These are phyloP conservation scores for Xanthorhoe spadicearia DNA, from an alignment of 2,888 invertebrate genomes.

Conservation along the genomic window DNA sequence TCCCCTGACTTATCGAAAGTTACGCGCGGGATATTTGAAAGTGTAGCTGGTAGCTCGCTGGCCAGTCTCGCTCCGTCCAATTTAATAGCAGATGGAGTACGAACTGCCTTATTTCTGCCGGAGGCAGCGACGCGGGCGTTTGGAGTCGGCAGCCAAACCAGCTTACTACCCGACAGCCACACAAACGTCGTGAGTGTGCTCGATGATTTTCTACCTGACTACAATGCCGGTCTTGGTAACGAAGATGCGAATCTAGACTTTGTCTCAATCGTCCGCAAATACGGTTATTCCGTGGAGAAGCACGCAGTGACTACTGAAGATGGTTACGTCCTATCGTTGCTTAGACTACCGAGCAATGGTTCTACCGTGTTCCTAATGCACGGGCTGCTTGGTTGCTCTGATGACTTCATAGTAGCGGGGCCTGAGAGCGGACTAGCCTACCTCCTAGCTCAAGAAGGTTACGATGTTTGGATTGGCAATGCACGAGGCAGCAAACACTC, in stretches of 20 bases:
- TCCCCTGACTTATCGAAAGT: slow-evolving; percentile 42
- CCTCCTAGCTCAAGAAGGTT: slow-evolving; percentile 85
- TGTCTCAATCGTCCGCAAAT: slow-evolving; percentile 56
- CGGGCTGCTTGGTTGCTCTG: slow-evolving; percentile 66
- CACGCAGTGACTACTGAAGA: slow-evolving; percentile 63
- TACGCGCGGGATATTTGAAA: slow-evolving; percentile 39
- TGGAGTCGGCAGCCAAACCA: slow-evolving; percentile 44
- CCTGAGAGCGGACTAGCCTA: slow-evolving; percentile 66
- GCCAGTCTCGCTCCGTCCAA: slow-evolving; percentile 45
- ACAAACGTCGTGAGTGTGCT: slow-evolving; percentile 49
- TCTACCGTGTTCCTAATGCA: slow-evolving; percentile 69
- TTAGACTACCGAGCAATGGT: slow-evolving; percentile 63
- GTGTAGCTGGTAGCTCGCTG: slow-evolving; percentile 44
- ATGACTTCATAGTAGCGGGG: slow-evolving; percentile 67
- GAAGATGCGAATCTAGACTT: slow-evolving; percentile 60
- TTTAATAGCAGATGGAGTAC: slow-evolving; percentile 45
- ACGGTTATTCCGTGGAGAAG: slow-evolving; percentile 59
- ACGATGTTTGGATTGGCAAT: slow-evolving; percentile 92
- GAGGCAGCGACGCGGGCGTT: slow-evolving; percentile 48
- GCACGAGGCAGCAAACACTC: slow-evolving; percentile 90
- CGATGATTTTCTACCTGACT: slow-evolving; percentile 51
- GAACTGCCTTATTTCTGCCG: slow-evolving; percentile 46
- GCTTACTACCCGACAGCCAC: slow-evolving; percentile 41
- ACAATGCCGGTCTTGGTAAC: slow-evolving; percentile 50
- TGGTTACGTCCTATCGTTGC: slow-evolving; percentile 60